Conservation (phyloP, 1,140 invertebrate genomes). For the Drosophila malerkotliana region DNA sequence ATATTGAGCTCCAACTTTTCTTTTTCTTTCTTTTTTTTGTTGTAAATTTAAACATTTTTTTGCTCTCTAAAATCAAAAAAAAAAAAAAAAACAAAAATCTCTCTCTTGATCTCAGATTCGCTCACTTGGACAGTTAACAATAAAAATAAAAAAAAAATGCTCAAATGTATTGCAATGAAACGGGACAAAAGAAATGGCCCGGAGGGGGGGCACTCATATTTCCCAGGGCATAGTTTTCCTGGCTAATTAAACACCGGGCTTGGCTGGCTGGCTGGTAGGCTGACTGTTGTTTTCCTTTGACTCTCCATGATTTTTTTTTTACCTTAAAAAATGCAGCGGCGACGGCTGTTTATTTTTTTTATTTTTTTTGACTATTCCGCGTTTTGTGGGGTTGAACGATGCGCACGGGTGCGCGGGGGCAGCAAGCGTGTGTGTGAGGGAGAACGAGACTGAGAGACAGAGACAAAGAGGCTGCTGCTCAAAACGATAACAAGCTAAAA, state of each 20-base stretch:
- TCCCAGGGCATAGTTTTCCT: conserved; percentile 52
- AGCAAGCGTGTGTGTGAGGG: conserved; percentile 37
- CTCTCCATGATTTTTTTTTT: conserved; percentile 36
- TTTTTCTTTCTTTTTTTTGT: background rate
- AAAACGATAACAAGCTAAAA: conserved; percentile 25
- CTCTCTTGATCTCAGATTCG: conserved; percentile 5
- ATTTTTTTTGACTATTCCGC: conserved; percentile 50
- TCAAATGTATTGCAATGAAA: conserved; percentile 41
- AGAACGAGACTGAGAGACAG: conserved; percentile 15
- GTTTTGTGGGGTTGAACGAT: conserved; percentile 39
- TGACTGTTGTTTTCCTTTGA: background rate
- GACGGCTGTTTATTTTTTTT: conserved; percentile 18
- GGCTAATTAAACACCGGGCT: conserved; percentile 33
- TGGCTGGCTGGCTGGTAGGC: background rate
- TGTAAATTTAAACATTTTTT: conserved; percentile 16
- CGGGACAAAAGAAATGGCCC: conserved; percentile 43
- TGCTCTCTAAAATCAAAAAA: background rate
- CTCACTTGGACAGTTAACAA: conserved; percentile 20
- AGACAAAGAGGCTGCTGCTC: conserved; percentile 4
- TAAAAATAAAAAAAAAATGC: conserved; percentile 13
- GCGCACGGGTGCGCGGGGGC: conserved; percentile 29
- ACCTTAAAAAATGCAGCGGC: conserved; percentile 64
- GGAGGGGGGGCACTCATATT: conserved; percentile 31
- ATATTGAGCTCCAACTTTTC: conserved; percentile 22
- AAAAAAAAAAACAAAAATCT: conserved; percentile 27